Percentiles rank a stretch among this genome's conserved stretches.
Conservation (phyloP, 1,140 invertebrate genomes). For the Drosophila tani region DNA sequence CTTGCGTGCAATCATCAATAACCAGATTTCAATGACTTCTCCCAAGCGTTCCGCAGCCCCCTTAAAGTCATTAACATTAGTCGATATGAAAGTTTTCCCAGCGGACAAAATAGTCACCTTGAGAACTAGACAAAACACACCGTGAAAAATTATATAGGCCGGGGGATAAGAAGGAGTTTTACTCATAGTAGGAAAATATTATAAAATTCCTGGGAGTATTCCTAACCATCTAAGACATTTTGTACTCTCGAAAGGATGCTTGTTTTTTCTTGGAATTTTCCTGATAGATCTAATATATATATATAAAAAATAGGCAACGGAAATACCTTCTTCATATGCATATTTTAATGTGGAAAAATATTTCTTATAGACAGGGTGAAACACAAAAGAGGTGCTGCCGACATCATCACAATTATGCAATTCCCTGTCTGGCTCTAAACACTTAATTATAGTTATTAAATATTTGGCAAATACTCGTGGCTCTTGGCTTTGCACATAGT, state of each 20-base stretch:
- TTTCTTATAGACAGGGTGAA: too few species aligned
- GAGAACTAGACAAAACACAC: slow-evolving; percentile 11
- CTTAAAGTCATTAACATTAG: slow-evolving; percentile 38
- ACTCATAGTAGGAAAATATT: not conserved
- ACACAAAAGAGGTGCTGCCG: too few species aligned
- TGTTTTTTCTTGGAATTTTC: too few species aligned
- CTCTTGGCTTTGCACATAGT: slow-evolving; percentile 48
- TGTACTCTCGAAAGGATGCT: too few species aligned
- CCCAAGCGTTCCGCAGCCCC: slow-evolving; percentile 20
- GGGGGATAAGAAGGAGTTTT: not conserved
- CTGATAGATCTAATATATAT: not conserved
- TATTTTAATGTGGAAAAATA: too few species aligned
- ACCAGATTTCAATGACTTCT: slow-evolving; percentile 49
- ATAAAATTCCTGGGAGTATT: not conserved
- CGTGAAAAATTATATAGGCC: not conserved
- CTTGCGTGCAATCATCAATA: slow-evolving; percentile 53
- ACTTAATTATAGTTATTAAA: slow-evolving; percentile 70
- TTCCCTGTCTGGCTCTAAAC: slow-evolving; percentile 38
- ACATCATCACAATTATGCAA: slow-evolving; percentile 37
- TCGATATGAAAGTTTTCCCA: slow-evolving; percentile 45
- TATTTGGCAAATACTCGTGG: slow-evolving; percentile 57
- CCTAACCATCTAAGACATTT: too few species aligned
- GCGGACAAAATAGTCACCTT: slow-evolving; percentile 34
- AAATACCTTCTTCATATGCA: not conserved
- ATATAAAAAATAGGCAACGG: not conserved